Evolutionary conservation across 2,888 invertebrate species (phyloP).

Genomic region (Atrina japonica): DNA sequence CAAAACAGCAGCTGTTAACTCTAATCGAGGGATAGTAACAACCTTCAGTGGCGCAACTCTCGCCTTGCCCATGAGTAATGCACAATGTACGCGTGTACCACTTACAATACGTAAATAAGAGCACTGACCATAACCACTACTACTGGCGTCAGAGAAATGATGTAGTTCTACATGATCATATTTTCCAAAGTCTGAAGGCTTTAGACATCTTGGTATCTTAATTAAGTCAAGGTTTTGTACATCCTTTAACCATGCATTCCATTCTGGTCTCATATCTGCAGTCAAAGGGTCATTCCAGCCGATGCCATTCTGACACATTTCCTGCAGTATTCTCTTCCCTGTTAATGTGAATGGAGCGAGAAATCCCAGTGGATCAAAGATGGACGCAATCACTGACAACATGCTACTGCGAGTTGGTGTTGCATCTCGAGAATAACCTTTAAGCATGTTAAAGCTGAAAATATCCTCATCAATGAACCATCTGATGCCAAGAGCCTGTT

Average conservation of each 20-base stretch:
- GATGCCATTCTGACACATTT: constrained; percentile 15
- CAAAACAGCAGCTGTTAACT: constrained; percentile 50
- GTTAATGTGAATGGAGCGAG: constrained; percentile 20
- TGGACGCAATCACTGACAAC: constrained; percentile 15
- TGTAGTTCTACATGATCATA: constrained; percentile 37
- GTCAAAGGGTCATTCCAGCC: constrained; percentile 26
- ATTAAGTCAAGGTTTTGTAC: constrained; percentile 32
- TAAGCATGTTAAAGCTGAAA: constrained; percentile 44
- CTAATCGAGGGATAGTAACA: constrained; percentile 48
- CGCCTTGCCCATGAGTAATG: constrained; percentile 40
- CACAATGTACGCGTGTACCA: constrained; percentile 21
- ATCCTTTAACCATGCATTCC: constrained; percentile 31
- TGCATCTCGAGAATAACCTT: too few species aligned
- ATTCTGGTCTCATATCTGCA: constrained; percentile 27
- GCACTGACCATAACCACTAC: constrained; percentile 40
- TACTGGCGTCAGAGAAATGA: constrained; percentile 49
- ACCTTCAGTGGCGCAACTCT: constrained; percentile 46
- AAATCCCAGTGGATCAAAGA: constrained; percentile 38
- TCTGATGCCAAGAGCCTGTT: constrained; percentile 50
- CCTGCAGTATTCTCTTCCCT: constrained; percentile 33
- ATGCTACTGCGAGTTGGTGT: constrained; percentile 18
- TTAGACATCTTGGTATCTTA: constrained; percentile 34
- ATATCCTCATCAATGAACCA: constrained; percentile 52
- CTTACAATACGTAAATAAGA: constrained; percentile 33
- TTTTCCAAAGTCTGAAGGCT: constrained; percentile 35